Evolutionary conservation across 1,140 invertebrate genomes (phyloP).

Genomic region (Anadara kagoshimensis): DNA sequence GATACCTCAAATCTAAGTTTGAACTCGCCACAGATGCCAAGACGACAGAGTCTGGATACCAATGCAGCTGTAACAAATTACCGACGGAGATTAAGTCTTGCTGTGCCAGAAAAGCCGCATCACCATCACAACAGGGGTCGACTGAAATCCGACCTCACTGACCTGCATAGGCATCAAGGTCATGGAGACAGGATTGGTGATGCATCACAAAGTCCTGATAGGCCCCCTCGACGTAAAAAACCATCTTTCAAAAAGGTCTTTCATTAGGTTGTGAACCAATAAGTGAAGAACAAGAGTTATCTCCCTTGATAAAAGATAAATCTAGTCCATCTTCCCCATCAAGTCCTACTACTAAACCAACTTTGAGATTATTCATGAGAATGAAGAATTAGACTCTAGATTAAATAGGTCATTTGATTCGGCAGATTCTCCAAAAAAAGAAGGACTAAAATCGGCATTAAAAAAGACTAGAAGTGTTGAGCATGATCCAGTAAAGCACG

Average conservation of each 20-base stretch:
- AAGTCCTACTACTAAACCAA: neutral
- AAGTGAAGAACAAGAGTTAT: neutral
- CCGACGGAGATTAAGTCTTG: conserved; percentile 45
- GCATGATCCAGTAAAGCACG: neutral
- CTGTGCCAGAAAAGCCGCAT: conserved; percentile 36
- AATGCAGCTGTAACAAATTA: conserved; percentile 43
- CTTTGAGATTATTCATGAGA: conserved; percentile 20
- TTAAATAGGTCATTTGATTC: conserved; percentile 6
- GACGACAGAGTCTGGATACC: conserved; percentile 23
- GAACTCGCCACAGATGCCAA: neutral
- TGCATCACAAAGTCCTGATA: conserved; percentile 17
- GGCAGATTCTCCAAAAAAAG: neutral
- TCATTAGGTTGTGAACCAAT: conserved; percentile 20
- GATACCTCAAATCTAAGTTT: conserved; percentile 17
- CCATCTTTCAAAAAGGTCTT: conserved; percentile 22
- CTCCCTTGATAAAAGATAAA: conserved; percentile 10
- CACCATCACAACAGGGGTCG: conserved; percentile 24
- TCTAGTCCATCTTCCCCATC: neutral
- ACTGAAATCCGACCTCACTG: conserved; percentile 32
- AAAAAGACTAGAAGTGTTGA: neutral
- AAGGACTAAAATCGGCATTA: neutral
- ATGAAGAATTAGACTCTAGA: conserved; percentile 21
- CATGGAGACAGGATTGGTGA: conserved; percentile 14
- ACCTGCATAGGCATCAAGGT: neutral
- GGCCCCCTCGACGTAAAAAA: conserved; percentile 20